Evolutionary conservation across 2,888 invertebrate species (phyloP).

Genomic region (Noctua comes): DNA sequence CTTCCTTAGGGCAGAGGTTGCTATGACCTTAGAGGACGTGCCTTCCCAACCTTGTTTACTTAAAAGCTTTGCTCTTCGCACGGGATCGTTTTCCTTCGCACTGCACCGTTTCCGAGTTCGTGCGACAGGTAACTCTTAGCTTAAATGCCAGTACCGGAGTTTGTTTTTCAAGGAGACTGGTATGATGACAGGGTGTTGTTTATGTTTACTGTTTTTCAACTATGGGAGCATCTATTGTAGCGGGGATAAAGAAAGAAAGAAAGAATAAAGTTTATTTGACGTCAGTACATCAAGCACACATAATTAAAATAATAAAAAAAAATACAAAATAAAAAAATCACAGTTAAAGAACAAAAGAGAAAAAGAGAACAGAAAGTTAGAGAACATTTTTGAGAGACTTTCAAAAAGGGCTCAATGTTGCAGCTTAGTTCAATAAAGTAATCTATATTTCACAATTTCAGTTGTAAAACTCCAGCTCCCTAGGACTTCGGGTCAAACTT

Average conservation of each 20-base stretch:
- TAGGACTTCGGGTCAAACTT: not conserved
- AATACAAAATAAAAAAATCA: too few relatives aligned
- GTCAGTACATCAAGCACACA: too few relatives aligned
- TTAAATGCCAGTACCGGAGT: slow-evolving; percentile 48
- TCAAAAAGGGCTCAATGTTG: not conserved
- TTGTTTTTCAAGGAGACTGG: slow-evolving; percentile 26
- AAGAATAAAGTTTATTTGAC: too few relatives aligned
- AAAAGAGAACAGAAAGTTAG: too few relatives aligned
- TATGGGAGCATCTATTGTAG: too few relatives aligned
- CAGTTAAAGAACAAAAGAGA: too few relatives aligned
- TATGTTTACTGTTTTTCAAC: slow-evolving; percentile 4
- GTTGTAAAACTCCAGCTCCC: not conserved
- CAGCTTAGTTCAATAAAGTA: slow-evolving; percentile 3
- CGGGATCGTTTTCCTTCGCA: slow-evolving; percentile 35
- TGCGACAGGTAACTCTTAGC: slow-evolving; percentile 54
- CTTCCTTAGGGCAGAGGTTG: slow-evolving; percentile 33
- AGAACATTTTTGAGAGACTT: too few relatives aligned
- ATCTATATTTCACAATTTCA: slow-evolving; percentile 8
- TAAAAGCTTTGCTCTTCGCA: slow-evolving; percentile 62
- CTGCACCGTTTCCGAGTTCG: slow-evolving; percentile 57
- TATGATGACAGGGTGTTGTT: slow-evolving; percentile 44
- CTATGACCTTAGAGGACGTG: slow-evolving; percentile 53
- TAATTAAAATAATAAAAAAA: too few relatives aligned
- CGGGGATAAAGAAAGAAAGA: not conserved
- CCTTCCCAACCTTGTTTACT: slow-evolving; percentile 60